These are phyloP conservation scores for Enteromius unitaeniatus DNA, from an alignment of 2,797 vertebrate species.

Conservation along the genomic window DNA sequence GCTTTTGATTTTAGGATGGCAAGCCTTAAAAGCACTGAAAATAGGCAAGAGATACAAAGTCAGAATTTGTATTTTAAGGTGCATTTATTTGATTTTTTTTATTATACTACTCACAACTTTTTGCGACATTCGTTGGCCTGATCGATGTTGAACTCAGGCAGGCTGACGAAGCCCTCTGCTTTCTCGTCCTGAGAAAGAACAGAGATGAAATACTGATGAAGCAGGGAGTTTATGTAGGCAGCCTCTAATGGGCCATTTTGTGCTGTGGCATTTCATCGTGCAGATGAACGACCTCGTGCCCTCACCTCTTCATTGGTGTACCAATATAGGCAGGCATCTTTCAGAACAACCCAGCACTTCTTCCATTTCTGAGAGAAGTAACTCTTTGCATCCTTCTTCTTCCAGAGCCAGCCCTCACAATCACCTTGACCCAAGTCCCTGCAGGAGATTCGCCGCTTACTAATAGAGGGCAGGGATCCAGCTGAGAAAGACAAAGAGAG, in stretches of 20 bases:
- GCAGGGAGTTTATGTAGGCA: background rate
- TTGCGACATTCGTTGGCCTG: conserved; percentile 96
- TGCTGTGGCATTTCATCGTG: background rate
- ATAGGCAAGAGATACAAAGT: background rate
- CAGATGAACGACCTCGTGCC: background rate
- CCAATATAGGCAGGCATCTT: conserved; percentile 96
- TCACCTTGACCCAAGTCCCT: conserved; percentile 96
- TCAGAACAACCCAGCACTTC: conserved; percentile 99
- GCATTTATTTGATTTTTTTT: background rate
- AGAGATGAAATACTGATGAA: conserved; percentile 24
- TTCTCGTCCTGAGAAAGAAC: conserved; percentile 89
- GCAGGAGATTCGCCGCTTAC: conserved; percentile 96
- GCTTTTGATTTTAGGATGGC: conserved; percentile 99
- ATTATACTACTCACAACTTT: conserved; percentile 90
- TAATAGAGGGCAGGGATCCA: conserved; percentile 90
- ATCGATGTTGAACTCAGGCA: conserved; percentile 98
- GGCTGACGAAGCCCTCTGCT: conserved; percentile 97
- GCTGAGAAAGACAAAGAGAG: conserved; percentile 63
- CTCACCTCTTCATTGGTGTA: conserved; percentile 98
- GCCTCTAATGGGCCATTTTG: background rate
- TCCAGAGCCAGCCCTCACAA: conserved; percentile 99
- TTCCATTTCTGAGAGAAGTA: conserved; percentile 99
- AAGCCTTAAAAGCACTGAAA: conserved; percentile 96
- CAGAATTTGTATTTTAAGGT: background rate
- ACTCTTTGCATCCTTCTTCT: conserved; percentile 99